Evolutionary conservation across 2,888 invertebrate species (phyloP).

Genomic region (Anaspis maculata): DNA sequence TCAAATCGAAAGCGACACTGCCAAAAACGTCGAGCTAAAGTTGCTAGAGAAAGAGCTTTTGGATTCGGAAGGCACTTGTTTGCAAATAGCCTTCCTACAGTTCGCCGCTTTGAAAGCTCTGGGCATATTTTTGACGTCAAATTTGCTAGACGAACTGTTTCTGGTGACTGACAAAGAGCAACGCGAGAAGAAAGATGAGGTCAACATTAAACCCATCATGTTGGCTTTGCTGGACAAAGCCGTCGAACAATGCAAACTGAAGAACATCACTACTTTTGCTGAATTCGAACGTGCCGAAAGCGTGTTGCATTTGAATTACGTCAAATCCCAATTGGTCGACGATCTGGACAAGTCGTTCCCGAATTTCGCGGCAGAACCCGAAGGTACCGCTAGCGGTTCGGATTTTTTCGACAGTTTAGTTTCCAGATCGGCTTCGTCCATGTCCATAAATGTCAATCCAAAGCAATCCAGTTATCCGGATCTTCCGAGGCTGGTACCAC

Average conservation of each 20-base stretch:
- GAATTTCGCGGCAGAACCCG: neutral
- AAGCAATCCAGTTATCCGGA: too few relatives aligned
- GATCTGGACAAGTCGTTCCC: neutral
- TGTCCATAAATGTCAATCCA: too few relatives aligned
- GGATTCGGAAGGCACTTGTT: conserved; percentile 41
- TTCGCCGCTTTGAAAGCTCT: conserved; percentile 50
- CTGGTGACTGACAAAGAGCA: conserved; percentile 41
- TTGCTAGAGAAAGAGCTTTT: conserved; percentile 38
- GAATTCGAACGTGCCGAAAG: conserved; percentile 45
- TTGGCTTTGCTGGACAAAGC: conserved; percentile 41
- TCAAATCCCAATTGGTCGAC: conserved; percentile 24
- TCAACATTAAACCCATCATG: conserved; percentile 38
- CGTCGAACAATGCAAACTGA: conserved; percentile 42
- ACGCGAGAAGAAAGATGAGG: conserved; percentile 17
- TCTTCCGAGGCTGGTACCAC: neutral
- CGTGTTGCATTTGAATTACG: conserved; percentile 41
- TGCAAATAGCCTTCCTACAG: conserved; percentile 47
- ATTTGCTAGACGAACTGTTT: conserved; percentile 48
- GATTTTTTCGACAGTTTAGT: neutral
- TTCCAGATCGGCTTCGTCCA: too few relatives aligned
- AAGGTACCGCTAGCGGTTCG: neutral
- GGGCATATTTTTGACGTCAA: conserved; percentile 45
- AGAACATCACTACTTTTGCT: conserved; percentile 40
- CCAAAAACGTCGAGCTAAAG: conserved; percentile 21
- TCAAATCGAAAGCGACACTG: neutral